These are phyloP conservation scores for Bujurquina vittata DNA, from an alignment of 2,113 vertebrate genomes.

Conservation along the genomic window DNA sequence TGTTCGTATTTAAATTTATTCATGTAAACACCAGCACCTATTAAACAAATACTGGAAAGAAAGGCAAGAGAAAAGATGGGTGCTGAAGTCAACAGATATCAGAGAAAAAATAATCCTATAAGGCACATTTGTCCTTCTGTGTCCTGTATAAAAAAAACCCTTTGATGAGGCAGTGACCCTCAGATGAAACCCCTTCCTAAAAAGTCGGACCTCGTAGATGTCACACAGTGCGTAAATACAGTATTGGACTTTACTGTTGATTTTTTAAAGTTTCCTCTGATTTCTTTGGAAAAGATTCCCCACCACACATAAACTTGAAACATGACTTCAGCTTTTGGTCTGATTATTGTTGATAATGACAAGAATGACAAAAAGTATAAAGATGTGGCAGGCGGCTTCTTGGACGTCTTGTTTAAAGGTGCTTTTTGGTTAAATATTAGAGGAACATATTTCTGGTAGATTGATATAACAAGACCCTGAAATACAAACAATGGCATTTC, in stretches of 20 bases:
- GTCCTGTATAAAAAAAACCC: neutral
- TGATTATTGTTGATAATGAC: neutral
- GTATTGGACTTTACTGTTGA: conserved; percentile 41
- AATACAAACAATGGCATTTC: neutral
- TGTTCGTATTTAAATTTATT: conserved; percentile 64
- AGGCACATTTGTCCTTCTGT: conserved; percentile 69
- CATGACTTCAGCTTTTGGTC: neutral
- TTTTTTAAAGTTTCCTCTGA: neutral
- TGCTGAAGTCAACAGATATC: conserved; percentile 24
- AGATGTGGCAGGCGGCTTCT: neutral
- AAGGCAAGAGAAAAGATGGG: conserved; percentile 52
- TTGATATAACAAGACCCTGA: neutral
- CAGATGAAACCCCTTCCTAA: neutral
- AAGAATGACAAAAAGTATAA: neutral
- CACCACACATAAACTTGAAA: neutral
- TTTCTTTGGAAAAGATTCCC: conserved; percentile 15
- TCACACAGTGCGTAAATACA: conserved; percentile 30
- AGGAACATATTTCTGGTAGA: neutral
- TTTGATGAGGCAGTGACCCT: neutral
- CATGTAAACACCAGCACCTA: conserved; percentile 66
- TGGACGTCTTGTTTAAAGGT: conserved; percentile 17
- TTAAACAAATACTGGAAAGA: conserved; percentile 41
- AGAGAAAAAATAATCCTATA: conserved; percentile 49
- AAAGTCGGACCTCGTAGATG: neutral
- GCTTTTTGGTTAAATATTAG: conserved; percentile 19